phyloP scores from a whole-genome alignment of 2,113 vertebrate species.

The Microcebus tavaratra region DNA sequence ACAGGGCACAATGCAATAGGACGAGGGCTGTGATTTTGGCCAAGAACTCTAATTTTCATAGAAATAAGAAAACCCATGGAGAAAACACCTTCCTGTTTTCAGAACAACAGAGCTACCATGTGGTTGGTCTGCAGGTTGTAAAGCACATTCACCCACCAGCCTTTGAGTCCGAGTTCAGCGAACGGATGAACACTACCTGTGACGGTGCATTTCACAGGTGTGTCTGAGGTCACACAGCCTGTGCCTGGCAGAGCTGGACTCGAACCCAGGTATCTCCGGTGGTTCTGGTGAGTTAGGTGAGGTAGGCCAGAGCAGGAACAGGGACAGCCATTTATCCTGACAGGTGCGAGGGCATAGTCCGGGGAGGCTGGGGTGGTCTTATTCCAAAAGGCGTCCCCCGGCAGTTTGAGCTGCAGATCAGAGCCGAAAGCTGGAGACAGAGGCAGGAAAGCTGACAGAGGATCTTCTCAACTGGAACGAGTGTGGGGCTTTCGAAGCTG shows the following conservation, averaged over 20 bases:
- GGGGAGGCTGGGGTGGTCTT: background rate
- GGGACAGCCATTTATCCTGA: background rate
- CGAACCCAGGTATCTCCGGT: background rate
- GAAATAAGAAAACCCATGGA: background rate
- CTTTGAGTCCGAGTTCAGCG: too few species aligned
- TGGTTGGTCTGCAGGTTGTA: background rate
- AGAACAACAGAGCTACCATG: accelerated
- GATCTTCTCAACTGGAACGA: background rate
- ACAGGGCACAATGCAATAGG: background rate
- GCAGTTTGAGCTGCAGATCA: background rate
- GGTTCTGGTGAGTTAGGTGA: background rate
- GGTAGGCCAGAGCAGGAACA: background rate
- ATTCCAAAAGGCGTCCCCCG: background rate
- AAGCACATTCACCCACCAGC: accelerated
- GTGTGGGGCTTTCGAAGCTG: background rate
- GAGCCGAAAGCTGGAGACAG: background rate
- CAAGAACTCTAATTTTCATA: background rate
- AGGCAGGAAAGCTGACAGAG: too few species aligned
- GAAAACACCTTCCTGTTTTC: background rate
- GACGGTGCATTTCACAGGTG: background rate
- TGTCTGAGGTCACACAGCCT: background rate
- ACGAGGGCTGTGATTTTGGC: background rate
- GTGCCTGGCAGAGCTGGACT: background rate
- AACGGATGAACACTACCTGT: accelerated
- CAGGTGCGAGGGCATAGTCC: too few species aligned